These are phyloP conservation scores for Ptiloglossa arizonensis DNA, from an alignment of 1,140 invertebrate genomes.

Conservation along the genomic window DNA sequence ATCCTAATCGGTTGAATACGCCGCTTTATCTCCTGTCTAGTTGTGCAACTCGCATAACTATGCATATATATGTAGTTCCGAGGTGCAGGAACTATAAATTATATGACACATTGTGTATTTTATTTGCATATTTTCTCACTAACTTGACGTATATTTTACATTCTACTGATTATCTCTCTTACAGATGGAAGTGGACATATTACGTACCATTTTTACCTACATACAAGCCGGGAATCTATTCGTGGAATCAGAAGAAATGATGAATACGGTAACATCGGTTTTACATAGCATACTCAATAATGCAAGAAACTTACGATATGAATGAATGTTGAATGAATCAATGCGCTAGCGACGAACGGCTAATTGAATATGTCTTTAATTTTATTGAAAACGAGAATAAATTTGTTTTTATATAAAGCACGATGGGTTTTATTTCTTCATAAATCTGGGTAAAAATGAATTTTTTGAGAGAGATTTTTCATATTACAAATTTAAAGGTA, in stretches of 20 bases:
- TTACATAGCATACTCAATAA: not conserved
- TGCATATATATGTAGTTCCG: too few species aligned
- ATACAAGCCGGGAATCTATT: slow-evolving; percentile 79
- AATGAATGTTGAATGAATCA: not conserved
- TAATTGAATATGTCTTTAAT: not conserved
- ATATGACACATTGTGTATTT: too few species aligned
- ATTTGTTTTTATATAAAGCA: not conserved
- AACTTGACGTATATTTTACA: not conserved
- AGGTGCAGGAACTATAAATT: too few species aligned
- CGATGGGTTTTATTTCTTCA: too few species aligned
- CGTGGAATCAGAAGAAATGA: slow-evolving; percentile 12
- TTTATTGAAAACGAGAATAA: not conserved
- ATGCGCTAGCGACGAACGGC: not conserved
- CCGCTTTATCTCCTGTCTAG: too few species aligned
- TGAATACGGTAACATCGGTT: not conserved
- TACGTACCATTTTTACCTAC: slow-evolving; percentile 88
- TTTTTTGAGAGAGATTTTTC: too few species aligned
- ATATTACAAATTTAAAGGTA: not conserved
- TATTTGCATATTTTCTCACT: not conserved
- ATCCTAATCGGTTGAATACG: too few species aligned
- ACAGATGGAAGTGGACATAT: slow-evolving; percentile 86
- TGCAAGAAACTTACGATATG: not conserved
- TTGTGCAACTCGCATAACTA: too few species aligned
- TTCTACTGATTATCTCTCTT: slow-evolving; percentile 65
- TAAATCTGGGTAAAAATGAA: too few species aligned